Conservation (phyloP, 1,140 invertebrate genomes). For the Meloidogyne floridensis region DNA sequence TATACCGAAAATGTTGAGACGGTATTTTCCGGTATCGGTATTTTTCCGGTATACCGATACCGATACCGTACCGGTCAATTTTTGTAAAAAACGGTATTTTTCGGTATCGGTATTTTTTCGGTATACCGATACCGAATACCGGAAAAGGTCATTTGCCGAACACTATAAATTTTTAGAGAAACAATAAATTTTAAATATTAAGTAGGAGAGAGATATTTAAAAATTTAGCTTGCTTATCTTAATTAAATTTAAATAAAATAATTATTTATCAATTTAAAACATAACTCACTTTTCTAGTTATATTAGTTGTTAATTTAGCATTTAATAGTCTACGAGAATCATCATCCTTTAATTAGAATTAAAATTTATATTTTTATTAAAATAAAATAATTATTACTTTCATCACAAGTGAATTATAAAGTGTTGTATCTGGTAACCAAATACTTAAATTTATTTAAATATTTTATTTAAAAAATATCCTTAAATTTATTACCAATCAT, state of each 20-base stretch:
- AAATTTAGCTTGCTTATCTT: too few relatives aligned
- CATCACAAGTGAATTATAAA: constrained; percentile 56
- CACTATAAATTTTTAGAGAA: too few relatives aligned
- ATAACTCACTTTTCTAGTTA: constrained; percentile 15
- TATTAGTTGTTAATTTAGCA: constrained; percentile 62
- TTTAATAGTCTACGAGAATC: constrained; percentile 63
- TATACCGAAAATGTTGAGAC: too few relatives aligned
- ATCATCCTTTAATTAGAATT: constrained; percentile 45
- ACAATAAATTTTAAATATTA: too few relatives aligned
- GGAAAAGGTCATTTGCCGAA: too few relatives aligned
- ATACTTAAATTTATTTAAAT: constrained; percentile 25
- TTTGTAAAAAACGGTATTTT: too few relatives aligned
- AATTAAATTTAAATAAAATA: constrained; percentile 2
- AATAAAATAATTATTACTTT: constrained; percentile 30
- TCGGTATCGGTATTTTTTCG: too few relatives aligned
- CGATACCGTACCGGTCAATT: too few relatives aligned
- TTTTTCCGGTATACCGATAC: too few relatives aligned
- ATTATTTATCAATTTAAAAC: neutral
- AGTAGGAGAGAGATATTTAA: too few relatives aligned
- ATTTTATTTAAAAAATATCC: neutral
- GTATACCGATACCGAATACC: too few relatives aligned
- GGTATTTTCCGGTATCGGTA: too few relatives aligned
- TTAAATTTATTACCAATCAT: constrained; percentile 34
- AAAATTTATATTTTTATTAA: neutral
- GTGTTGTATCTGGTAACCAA: constrained; percentile 50